Base-by-base conservation (phyloP, 1,140 invertebrate genomes). In the Diuraphis noxia region DNA sequence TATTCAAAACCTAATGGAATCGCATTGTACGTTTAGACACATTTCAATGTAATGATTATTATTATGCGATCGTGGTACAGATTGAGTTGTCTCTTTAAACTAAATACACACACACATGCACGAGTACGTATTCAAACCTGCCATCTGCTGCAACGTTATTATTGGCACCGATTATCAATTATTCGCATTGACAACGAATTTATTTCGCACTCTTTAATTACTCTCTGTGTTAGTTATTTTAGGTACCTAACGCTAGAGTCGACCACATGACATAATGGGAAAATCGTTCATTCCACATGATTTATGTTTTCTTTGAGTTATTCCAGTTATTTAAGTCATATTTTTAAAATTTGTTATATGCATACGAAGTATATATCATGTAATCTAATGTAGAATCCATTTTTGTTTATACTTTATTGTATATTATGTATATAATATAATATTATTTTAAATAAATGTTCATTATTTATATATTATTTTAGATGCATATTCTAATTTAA, bases 21-120 rank as follows among this genome's bases (percentile, higher is more conserved):
- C 81, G 81, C 81, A 41, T 84, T 40, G 81, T 84, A 41, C 23
- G 81, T n/a, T 84, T 84, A 40, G 81, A 84, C 81, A 84, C 81
- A 19, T 41, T 30, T 41, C 38, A 10, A 40, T 30, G 38, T 84
- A 40, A 84, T 30, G 40, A 41, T 84, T 41, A 41, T 41, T 84
- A 40, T 36, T 38, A 8, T 77, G 79, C 38, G 79, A 82, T 82
- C 30, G 36, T 23, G 21, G 25, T 84, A 84, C 81, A 40, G 81
- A 84, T 84, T 84, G 81, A 84, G 81, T 84, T 84, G 81, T 84
- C 38, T 84, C 81, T 17, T 43, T 41, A n/a, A n/a, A 72, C 13
- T 72, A 72, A 72, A 13, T 72, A 56, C 52, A 56, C 25, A 30
- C 52, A 30, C 25, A 56, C 8, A 19, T 9, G 13, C 30, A 63